Conservation (phyloP, 2,113 vertebrate species). For the Microtus montanus region DNA sequence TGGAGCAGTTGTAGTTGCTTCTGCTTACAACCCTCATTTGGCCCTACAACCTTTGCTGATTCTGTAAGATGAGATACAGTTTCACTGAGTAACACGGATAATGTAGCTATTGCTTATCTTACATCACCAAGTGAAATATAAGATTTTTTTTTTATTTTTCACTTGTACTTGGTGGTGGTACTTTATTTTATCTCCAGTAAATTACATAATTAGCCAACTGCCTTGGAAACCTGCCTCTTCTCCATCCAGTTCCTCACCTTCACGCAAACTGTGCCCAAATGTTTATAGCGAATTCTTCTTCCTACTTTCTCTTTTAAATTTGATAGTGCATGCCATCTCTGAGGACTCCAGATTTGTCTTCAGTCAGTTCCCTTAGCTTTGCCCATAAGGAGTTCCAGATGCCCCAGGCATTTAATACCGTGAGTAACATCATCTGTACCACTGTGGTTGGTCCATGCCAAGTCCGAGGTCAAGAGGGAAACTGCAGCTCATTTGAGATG, state of each 20-base stretch:
- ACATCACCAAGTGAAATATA: neutral
- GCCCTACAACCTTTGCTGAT: neutral
- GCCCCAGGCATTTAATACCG: neutral
- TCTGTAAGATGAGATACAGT: neutral
- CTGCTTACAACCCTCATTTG: neutral
- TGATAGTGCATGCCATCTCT: constrained; percentile 1
- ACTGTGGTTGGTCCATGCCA: neutral
- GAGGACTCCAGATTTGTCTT: constrained; percentile 44
- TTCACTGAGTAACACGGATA: constrained; percentile 22
- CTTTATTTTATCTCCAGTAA: constrained; percentile 42
- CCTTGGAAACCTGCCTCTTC: neutral
- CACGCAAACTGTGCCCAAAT: neutral
- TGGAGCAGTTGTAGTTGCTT: neutral
- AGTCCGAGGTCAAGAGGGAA: constrained; percentile 4
- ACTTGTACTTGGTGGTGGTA: constrained; percentile 11
- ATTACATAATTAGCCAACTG: neutral
- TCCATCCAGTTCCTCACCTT: neutral
- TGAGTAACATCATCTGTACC: neutral
- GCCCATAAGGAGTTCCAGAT: constrained; percentile 55
- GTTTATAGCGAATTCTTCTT: constrained; percentile 29
- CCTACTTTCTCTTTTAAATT: constrained; percentile 2
- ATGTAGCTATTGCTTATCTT: neutral
- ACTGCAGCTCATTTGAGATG: neutral
- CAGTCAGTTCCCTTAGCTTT: constrained; percentile 44
- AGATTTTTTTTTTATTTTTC: neutral